Conservation (phyloP, 2,113 vertebrate species). For the Nannospalax galili region DNA sequence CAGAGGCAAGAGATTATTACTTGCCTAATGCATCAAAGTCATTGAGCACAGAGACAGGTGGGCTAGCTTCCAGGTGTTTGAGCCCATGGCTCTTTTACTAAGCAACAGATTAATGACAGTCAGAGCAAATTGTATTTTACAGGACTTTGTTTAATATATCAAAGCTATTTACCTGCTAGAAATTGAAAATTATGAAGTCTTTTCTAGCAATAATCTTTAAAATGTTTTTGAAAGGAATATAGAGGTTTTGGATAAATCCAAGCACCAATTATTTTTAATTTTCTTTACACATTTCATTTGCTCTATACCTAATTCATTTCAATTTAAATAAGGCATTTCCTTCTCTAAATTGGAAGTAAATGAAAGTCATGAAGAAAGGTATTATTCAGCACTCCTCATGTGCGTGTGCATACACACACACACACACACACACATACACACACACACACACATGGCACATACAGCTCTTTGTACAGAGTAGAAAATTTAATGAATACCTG, state of each 20-base stretch:
- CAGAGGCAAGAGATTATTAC: neutral
- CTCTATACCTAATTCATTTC: neutral
- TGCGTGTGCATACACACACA: neutral
- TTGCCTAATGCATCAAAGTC: neutral
- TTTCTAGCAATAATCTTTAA: slow-evolving; percentile 9
- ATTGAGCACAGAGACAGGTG: neutral
- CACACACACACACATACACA: neutral
- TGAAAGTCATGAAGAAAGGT: neutral
- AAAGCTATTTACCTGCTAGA: slow-evolving; percentile 5
- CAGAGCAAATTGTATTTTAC: slow-evolving; percentile 2
- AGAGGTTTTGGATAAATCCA: neutral
- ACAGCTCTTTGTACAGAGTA: neutral
- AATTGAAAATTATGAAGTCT: neutral
- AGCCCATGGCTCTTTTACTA: neutral
- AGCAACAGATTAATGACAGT: slow-evolving; percentile 18
- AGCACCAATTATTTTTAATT: neutral
- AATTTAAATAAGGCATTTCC: neutral
- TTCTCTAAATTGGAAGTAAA: neutral
- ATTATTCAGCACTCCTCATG: neutral
- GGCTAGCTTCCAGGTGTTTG: neutral
- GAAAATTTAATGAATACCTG: neutral
- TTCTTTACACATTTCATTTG: neutral
- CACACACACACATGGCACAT: neutral
- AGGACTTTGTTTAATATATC: slow-evolving; percentile 4
- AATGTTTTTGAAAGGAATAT: slow-evolving; percentile 31